These are phyloP conservation scores for Calycopis cecrops DNA, from an alignment of 1,140 invertebrate species.

Conservation along the genomic window DNA sequence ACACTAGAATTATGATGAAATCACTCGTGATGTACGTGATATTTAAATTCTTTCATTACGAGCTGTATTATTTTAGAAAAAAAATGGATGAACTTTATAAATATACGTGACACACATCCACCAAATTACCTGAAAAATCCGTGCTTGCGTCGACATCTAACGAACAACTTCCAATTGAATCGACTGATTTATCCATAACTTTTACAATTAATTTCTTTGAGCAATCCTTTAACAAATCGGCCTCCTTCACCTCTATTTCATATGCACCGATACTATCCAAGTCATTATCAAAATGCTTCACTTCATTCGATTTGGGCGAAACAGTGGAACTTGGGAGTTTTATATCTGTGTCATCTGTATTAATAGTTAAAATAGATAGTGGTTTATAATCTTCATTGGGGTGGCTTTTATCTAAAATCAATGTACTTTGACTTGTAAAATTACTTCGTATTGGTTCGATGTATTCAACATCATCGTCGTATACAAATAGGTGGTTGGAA, in stretches of 20 bases:
- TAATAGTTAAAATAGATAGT: slow-evolving; percentile 55
- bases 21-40: no score
- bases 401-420: slow-evolving; percentile 57
- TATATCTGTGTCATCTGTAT: slow-evolving; percentile 63
- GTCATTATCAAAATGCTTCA: slow-evolving; percentile 40
- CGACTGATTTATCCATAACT: slow-evolving; percentile 81
- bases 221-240: slow-evolving; percentile 55
- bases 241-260: slow-evolving; percentile 65
- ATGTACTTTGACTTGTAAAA: slow-evolving; percentile 66
- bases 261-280: slow-evolving; percentile 61
- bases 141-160: slow-evolving; percentile 87
- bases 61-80: background rate
- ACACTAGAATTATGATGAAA: no score
- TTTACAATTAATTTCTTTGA: slow-evolving; percentile 65
- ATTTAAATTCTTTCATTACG: no score
- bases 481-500: slow-evolving; percentile 53
- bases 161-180: slow-evolving; percentile 88
- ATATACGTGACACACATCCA: slow-evolving; percentile 8
- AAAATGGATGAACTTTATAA: slow-evolving; percentile 9
- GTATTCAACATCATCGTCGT: slow-evolving; percentile 66
- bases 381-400: slow-evolving; percentile 39
- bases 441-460: slow-evolving; percentile 66
- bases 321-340: slow-evolving; percentile 61
- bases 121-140: slow-evolving; percentile 84
- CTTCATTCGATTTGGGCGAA: slow-evolving; percentile 52